Evolutionary conservation across 2,113 vertebrate genomes (phyloP).

Genomic region (Peucedramus taeniatus): DNA sequence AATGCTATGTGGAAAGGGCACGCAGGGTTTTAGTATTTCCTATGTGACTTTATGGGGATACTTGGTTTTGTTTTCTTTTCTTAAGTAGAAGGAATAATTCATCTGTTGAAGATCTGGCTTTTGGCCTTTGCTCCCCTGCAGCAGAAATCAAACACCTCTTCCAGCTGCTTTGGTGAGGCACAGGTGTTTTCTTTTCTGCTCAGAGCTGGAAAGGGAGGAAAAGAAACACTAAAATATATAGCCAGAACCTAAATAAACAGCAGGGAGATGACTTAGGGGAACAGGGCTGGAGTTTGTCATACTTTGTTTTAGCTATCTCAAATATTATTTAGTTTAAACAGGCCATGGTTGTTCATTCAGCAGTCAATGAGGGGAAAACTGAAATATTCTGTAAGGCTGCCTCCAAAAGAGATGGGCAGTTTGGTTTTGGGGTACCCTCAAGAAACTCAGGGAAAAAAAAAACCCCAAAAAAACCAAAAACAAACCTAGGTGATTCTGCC

Average conservation of each 20-base stretch:
- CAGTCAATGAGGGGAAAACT: background rate
- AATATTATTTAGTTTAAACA: background rate
- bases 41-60: background rate
- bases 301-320: background rate
- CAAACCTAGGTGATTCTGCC: fast-evolving
- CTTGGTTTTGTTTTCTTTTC: background rate
- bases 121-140: background rate
- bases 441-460: background rate
- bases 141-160: background rate
- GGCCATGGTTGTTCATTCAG: background rate
- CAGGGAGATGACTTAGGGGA: background rate
- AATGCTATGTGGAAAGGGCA: background rate
- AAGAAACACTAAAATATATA: background rate
- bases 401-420: background rate
- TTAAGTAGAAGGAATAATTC: background rate
- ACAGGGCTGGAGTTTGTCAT: background rate
- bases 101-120: background rate
- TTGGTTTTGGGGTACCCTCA: background rate
- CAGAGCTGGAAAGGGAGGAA: background rate
- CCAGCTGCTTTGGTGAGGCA: background rate
- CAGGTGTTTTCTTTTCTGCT: background rate
- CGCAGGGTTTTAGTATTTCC: background rate
- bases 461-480: too few species aligned
- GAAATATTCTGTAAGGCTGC: background rate
- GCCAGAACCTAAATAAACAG: background rate